Percentiles rank a stretch among this genome's conserved stretches.
These are phyloP conservation scores for Eulacestoma nigropectus DNA, from an alignment of 2,113 vertebrate genomes.

Conservation along the genomic window DNA sequence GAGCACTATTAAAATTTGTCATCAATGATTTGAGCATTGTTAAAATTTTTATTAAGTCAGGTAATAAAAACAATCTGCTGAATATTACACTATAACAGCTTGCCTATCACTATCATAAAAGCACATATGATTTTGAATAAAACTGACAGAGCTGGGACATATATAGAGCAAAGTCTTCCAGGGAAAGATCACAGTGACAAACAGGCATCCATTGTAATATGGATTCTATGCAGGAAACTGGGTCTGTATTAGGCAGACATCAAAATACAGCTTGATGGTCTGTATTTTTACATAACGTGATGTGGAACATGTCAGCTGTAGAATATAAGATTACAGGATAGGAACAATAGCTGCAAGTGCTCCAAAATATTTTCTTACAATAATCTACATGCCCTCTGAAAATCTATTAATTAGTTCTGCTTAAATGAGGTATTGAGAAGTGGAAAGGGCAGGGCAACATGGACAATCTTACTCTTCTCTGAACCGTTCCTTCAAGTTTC, in stretches of 20 bases:
- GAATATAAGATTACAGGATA: background rate
- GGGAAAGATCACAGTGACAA: background rate
- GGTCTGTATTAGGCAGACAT: background rate
- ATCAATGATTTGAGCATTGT: background rate
- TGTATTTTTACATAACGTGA: background rate
- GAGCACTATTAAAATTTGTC: background rate
- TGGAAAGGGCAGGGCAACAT: background rate
- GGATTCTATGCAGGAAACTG: background rate
- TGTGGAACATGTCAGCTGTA: background rate
- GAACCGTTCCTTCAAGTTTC: slow-evolving; percentile 64
- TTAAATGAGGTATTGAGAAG: background rate
- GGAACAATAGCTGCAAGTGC: background rate
- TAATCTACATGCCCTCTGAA: background rate
- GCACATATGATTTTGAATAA: background rate
- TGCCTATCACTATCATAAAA: background rate
- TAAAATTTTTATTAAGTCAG: background rate
- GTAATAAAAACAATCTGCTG: background rate
- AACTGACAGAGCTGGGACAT: background rate
- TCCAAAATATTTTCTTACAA: background rate
- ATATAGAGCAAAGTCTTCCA: background rate
- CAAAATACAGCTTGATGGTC: background rate
- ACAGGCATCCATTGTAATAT: background rate
- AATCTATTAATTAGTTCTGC: background rate
- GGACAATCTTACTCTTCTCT: slow-evolving; percentile 55
- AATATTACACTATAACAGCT: background rate